Conservation (phyloP, 2,113 vertebrate species). For the Ornithorhynchus anatinus region DNA sequence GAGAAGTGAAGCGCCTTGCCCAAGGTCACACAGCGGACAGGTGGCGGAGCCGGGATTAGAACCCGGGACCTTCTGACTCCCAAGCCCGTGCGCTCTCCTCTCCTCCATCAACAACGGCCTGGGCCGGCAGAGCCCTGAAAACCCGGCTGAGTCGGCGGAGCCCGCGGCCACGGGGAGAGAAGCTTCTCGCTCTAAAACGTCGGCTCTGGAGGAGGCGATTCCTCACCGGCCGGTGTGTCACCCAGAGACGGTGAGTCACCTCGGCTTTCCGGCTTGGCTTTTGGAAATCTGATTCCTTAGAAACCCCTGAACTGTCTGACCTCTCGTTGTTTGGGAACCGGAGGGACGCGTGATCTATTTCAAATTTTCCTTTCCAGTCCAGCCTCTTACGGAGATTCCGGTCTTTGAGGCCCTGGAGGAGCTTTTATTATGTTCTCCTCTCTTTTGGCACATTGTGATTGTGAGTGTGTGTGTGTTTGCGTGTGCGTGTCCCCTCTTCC, state of each 20-base stretch:
- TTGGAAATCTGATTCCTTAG: neutral
- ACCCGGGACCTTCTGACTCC: too few species aligned
- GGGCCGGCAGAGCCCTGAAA: too few species aligned
- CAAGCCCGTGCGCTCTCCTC: too few species aligned
- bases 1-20: too few species aligned
- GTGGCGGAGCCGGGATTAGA: too few species aligned
- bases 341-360: neutral
- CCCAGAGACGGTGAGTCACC: neutral
- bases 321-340: accelerated
- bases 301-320: neutral
- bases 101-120: too few species aligned
- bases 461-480: too few species aligned
- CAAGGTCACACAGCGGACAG: too few species aligned
- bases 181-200: neutral
- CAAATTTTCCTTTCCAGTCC: neutral
- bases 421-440: neutral
- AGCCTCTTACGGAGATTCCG: neutral
- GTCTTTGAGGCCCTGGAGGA: neutral
- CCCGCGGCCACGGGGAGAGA: too few species aligned
- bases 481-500: too few species aligned
- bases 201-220: neutral
- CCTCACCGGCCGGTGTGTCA: neutral
- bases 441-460: conserved; percentile 25
- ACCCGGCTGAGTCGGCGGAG: too few species aligned
- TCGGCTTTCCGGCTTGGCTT: neutral